Evolutionary conservation across 2,797 vertebrate species (phyloP), one percentile per base, ranked within the genome.

Genomic region (Coregonus ussuriensis): DNA sequence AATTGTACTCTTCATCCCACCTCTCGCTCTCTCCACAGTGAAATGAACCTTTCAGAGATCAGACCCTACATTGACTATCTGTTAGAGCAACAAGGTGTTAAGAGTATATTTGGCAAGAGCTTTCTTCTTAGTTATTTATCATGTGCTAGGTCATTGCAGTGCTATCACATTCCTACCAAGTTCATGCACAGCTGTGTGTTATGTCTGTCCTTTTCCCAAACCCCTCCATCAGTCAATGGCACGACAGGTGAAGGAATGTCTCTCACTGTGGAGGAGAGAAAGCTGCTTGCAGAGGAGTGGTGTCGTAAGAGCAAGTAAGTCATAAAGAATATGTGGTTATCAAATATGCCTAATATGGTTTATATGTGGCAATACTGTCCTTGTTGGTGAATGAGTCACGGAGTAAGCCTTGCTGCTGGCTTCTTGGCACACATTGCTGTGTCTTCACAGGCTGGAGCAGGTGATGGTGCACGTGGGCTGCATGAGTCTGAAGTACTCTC

Each of bases 181-280:
- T 7, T 47, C 41, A 47, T 11, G 9, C 41, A 47, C 33, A n/a
- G 47, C 31, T 63, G 21, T 63, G 13, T 2, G 59, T 25, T 25
- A 63, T 63, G 59, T 35, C 25, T 66, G 6, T 63, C n/a, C 16
- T 14, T 53, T 54, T 14, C 16, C 69, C 33, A 6, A 56, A 66
- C 67, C 70, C 11, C 47, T 78, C 67, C 77, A 84, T 86, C 91
- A 98, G 98, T 99, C 86, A 99, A 99, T 56, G 98, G 98, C 81
- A 98, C 98, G 18, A 99, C 98, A 0, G 98, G 97, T 84, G 98
- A 99, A 90, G 92, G 97, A 62, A 86, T 96, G 91, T 97, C 98
- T 74, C 92, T 99, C 33, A 96, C 79, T 72, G 59, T 94, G 72
- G 90, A 89, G 41, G 98, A 99, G 90, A 96, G 98, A 86, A 96